Percentiles rank a stretch among this genome's conserved stretches.
These are phyloP conservation scores for Choloepus hoffmanni DNA, from an alignment of 2,113 vertebrate genomes.

Conservation along the genomic window DNA sequence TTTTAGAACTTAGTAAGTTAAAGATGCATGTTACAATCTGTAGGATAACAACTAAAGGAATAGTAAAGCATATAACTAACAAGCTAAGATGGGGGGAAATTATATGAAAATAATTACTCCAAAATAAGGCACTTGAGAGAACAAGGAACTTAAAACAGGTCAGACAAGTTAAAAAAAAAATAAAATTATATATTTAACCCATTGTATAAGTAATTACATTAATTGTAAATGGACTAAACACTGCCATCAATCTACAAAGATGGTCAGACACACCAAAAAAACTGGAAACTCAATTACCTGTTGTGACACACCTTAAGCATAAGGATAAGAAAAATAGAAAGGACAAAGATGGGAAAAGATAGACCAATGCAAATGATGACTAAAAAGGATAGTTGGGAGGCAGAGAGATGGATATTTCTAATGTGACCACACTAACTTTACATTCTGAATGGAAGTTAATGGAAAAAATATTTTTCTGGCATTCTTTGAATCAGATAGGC, in stretches of 20 bases:
- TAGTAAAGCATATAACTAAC: not conserved
- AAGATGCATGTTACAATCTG: not conserved
- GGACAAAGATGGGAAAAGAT: not conserved
- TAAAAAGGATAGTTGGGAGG: not conserved
- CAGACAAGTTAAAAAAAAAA: not conserved
- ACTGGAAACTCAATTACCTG: not conserved
- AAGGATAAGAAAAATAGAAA: not conserved
- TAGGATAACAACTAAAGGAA: not conserved
- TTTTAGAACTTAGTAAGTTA: constrained; percentile 52
- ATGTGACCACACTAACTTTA: not conserved
- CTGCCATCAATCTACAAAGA: constrained; percentile 16
- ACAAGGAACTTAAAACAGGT: not conserved
- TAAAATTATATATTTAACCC: too few species aligned
- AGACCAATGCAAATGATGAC: not conserved
- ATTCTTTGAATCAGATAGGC: not conserved
- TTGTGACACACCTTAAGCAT: not conserved
- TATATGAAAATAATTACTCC: not conserved
- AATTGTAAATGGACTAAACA: not conserved
- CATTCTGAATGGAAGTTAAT: not conserved
- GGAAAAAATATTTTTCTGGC: constrained; percentile 4
- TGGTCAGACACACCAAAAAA: not conserved
- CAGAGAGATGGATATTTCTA: constrained; percentile 57
- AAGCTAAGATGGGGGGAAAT: not conserved
- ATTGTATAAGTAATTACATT: too few species aligned
- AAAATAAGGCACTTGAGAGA: not conserved